These are phyloP conservation scores for Sitta europaea DNA, from an alignment of 2,113 vertebrate genomes.

Conservation along the genomic window DNA sequence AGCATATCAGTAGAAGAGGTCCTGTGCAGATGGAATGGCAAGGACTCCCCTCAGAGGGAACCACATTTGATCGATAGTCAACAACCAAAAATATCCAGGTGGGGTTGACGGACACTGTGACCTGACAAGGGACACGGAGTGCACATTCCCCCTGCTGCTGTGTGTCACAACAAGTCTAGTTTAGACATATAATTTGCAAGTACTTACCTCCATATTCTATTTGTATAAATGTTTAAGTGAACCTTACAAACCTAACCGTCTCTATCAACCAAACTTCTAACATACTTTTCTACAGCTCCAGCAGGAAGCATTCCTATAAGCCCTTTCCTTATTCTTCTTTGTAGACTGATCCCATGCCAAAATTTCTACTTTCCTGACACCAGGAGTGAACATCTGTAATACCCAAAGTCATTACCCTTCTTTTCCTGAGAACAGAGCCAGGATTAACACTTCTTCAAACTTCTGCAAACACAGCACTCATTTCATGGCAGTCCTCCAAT, in stretches of 20 bases:
- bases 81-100: neutral
- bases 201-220: neutral
- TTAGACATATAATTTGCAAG: neutral
- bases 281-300: neutral
- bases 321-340: neutral
- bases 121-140: neutral
- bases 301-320: neutral
- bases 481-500: neutral
- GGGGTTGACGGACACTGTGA: neutral
- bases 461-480: neutral
- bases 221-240: neutral
- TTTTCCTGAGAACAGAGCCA: neutral
- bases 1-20: neutral
- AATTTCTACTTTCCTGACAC: neutral
- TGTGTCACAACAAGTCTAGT: neutral
- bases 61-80: neutral
- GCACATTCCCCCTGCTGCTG: accelerated
- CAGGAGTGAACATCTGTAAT: neutral
- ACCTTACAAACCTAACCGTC: neutral
- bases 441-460: neutral
- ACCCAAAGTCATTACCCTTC: neutral
- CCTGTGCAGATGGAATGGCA: neutral
- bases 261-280: neutral
- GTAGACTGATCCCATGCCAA: neutral
- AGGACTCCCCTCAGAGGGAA: neutral